Evolutionary conservation across 2,888 invertebrate genomes (phyloP), one percentile per base, ranked within the genome.

Genomic region (Papilio elwesi): DNA sequence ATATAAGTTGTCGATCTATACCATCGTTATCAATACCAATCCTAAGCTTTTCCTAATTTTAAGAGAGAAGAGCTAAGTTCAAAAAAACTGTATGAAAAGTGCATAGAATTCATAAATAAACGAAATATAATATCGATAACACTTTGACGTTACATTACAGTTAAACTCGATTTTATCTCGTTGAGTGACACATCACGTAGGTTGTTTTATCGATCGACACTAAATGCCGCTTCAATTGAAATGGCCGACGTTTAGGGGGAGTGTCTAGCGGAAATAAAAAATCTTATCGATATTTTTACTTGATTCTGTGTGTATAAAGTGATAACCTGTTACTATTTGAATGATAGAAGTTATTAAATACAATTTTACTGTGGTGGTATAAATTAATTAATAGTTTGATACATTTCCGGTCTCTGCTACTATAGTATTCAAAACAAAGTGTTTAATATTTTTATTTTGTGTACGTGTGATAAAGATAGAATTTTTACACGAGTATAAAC

Each of bases 181-280:
- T 16, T 47, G 51, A 64, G 43, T 73, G 73, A 73, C 71, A 55
- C 69, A 75, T 75, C 75, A 73, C 68, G 68, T 68, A 55, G 63
- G 66, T 66, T 73, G 73, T 71, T 77, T 82, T 90, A 90, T 90
- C 87, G 90, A 91, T 90, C 88, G 78, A 78, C 75, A 76, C 76
- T 80, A 81, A 90, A 88, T 87, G 89, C 91, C 88, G 91, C 90
- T 90, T 79, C 88, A 91, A 92, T 88, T 90, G 91, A 92, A 93
- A 93, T 93, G 93, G 93, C 93, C 90, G 93, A 92, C 92, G 88
- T 92, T 85, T 93, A 92, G 90, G 92, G 91, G 92, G 93, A 92
- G 93, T 93, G 92, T 91, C 92, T 89, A 84, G 83, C 81, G 83
- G 86, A 90, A 89, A 87, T 88, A 78, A 78, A 79, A 83, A 86